phyloP scores from a whole-genome alignment of 92 coral and sea anemone species.

The Palythoa grandiflora region DNA sequence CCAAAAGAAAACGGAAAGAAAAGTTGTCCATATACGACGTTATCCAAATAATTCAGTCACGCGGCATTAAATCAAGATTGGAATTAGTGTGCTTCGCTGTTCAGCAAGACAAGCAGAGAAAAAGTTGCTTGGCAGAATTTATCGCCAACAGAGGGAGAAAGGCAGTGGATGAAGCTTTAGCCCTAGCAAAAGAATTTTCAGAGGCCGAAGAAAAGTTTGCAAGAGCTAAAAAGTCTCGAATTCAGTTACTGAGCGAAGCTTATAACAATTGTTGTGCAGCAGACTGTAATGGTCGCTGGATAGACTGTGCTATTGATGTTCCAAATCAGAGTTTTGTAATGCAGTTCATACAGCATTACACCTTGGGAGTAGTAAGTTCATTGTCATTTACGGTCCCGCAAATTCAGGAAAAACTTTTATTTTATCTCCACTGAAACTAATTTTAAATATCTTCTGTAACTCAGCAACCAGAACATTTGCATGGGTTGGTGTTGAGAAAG shows the following conservation, averaged over 20 bases:
- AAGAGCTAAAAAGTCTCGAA: slow-evolving; percentile 24
- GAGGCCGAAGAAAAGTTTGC: slow-evolving; percentile 32
- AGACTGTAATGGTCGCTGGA: slow-evolving; percentile 33
- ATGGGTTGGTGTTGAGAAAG: neutral
- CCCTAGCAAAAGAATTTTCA: neutral
- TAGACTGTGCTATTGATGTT: slow-evolving; percentile 25
- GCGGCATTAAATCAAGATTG: slow-evolving; percentile 21
- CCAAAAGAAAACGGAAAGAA: slow-evolving; percentile 25
- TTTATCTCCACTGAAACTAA: slow-evolving; percentile 24
- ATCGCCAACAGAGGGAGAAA: slow-evolving; percentile 52
- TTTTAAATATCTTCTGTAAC: neutral
- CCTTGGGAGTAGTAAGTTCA: slow-evolving; percentile 26
- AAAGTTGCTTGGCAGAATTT: slow-evolving; percentile 43
- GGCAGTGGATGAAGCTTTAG: slow-evolving; percentile 48
- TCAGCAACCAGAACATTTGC: neutral
- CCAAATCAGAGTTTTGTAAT: slow-evolving; percentile 23
- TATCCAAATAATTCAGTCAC: slow-evolving; percentile 23
- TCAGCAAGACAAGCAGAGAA: slow-evolving; percentile 42
- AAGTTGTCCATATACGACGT: slow-evolving; percentile 22
- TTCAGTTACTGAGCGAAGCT: slow-evolving; percentile 32
- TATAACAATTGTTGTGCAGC: slow-evolving; percentile 36
- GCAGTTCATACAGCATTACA: slow-evolving; percentile 36
- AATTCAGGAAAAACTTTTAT: slow-evolving; percentile 21
- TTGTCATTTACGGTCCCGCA: slow-evolving; percentile 17
- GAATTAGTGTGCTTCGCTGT: slow-evolving; percentile 30